Conservation (phyloP, 2,113 vertebrate species). For the Drymodes brunneopygia region DNA sequence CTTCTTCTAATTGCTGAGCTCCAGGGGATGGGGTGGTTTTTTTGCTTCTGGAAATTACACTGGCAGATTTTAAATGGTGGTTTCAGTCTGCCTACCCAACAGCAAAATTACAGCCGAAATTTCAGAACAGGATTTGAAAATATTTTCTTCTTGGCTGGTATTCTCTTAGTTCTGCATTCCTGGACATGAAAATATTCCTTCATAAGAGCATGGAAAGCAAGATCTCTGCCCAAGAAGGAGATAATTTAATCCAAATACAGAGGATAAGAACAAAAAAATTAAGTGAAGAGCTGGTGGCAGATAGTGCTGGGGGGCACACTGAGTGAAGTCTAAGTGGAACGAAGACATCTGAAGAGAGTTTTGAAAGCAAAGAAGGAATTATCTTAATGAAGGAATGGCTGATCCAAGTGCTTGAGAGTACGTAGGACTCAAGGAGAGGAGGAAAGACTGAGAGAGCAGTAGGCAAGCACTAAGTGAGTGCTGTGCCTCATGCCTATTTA, state of each 20-base stretch:
- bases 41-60: neutral
- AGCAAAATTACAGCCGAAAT: neutral
- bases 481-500: neutral
- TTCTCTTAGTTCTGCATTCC: neutral
- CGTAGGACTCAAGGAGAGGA: neutral
- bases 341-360: neutral
- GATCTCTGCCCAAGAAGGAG: neutral
- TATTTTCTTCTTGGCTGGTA: neutral
- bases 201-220: neutral
- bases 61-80: neutral
- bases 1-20: constrained; percentile 27
- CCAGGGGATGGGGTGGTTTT: neutral
- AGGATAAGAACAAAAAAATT: neutral
- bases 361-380: constrained; percentile 11
- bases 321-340: neutral
- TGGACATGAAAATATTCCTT: neutral
- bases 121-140: neutral
- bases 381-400: neutral
- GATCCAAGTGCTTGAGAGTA: neutral
- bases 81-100: neutral
- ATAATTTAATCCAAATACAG: neutral
- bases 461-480: neutral
- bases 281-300: neutral
- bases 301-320: neutral
- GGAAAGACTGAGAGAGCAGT: neutral